Evolutionary conservation across 1,140 invertebrate genomes (phyloP).

Genomic region (Ips typographus): DNA sequence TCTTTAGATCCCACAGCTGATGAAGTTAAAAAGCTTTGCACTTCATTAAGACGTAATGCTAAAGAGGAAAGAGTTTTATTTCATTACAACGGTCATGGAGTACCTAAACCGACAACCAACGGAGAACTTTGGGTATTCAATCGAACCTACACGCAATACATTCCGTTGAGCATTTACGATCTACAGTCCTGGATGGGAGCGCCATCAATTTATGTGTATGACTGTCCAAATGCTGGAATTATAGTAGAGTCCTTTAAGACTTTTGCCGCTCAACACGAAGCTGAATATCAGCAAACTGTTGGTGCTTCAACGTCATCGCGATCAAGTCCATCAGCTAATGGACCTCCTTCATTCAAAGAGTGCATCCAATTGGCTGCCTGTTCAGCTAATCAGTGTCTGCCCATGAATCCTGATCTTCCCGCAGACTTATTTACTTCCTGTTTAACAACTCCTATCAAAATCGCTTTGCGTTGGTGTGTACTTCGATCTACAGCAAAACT

Average conservation of each 20-base stretch:
- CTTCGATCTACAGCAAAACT: conserved; percentile 78
- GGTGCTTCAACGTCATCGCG: conserved; percentile 8
- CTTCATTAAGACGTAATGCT: conserved; percentile 92
- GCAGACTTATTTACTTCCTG: conserved; percentile 98
- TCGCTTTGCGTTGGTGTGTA: conserved; percentile 93
- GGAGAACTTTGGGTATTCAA: conserved; percentile 99
- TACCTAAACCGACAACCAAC: conserved; percentile 96
- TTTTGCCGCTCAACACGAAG: conserved; percentile 90
- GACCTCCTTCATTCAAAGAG: conserved; percentile 71
- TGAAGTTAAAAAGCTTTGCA: conserved; percentile 96
- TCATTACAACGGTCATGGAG: conserved; percentile 99
- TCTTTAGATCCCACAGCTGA: conserved; percentile 96
- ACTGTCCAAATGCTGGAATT: conserved; percentile 97
- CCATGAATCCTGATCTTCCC: conserved; percentile 97
- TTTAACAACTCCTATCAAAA: conserved; percentile 97
- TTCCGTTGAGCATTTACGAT: conserved; percentile 97
- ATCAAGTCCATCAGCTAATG: conserved; percentile 25
- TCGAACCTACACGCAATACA: conserved; percentile 97
- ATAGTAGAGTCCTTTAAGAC: conserved; percentile 91
- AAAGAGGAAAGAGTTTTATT: conserved; percentile 99
- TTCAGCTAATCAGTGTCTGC: conserved; percentile 85
- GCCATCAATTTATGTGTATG: conserved; percentile 98
- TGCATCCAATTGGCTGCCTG: conserved; percentile 98
- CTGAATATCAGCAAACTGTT: conserved; percentile 62
- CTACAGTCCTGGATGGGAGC: conserved; percentile 99